A percentile compares a stretch with the other conserved stretches of the same genome.
Conservation (phyloP, 2,113 vertebrate genomes). For the Parus major region DNA sequence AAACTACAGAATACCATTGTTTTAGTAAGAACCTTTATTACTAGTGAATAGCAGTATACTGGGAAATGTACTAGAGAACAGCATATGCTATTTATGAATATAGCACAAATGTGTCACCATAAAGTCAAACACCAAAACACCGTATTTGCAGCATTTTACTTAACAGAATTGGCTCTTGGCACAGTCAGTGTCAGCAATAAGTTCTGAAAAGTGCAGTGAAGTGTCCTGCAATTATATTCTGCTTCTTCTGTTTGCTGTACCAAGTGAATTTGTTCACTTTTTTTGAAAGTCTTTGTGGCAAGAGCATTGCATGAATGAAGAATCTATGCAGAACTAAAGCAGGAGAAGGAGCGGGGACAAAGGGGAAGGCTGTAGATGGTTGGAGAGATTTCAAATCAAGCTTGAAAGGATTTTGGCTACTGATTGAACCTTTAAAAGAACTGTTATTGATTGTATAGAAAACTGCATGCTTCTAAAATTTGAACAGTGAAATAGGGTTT, state of each 20-base stretch:
- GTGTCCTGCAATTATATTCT: background rate
- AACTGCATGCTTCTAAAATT: background rate
- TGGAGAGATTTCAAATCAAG: background rate
- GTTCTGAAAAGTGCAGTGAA: background rate
- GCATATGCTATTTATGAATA: background rate
- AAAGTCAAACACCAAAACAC: background rate
- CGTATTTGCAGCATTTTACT: background rate
- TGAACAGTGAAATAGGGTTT: background rate
- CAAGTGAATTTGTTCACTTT: background rate
- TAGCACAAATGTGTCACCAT: background rate
- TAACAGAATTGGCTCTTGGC: background rate
- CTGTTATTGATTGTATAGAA: background rate
- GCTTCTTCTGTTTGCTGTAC: background rate
- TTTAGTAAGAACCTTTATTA: background rate
- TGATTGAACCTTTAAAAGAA: background rate
- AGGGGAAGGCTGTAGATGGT: background rate
- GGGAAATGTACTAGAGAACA: background rate
- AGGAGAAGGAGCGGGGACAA: fast-evolving
- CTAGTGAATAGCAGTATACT: background rate
- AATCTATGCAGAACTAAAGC: background rate
- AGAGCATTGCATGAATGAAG: background rate
- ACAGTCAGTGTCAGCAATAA: background rate
- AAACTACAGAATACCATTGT: background rate
- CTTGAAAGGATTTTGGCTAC: background rate
- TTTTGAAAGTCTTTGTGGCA: background rate